Evolutionary conservation across 2,797 vertebrate genomes (phyloP).

Genomic region (Lagorchestes hirsutus): DNA sequence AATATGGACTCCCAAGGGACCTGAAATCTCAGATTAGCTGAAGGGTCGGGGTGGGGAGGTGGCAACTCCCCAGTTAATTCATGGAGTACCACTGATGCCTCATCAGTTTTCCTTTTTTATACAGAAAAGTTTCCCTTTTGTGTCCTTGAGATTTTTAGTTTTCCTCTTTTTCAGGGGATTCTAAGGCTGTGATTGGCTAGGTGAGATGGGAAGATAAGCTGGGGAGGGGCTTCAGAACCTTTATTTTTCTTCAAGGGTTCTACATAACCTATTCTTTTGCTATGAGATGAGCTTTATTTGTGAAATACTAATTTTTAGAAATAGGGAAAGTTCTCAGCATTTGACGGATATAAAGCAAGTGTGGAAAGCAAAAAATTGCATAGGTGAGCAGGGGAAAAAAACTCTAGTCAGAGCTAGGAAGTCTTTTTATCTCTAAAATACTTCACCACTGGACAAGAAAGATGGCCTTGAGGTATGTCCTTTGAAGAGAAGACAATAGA

Average conservation of each 20-base stretch:
- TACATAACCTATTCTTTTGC: background rate
- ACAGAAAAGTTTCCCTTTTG: background rate
- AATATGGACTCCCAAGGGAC: background rate
- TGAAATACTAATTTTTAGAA: background rate
- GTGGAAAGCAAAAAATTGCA: background rate
- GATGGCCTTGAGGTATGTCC: background rate
- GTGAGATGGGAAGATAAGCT: background rate
- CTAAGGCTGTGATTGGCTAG: background rate
- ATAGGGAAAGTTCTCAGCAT: background rate
- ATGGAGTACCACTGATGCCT: background rate
- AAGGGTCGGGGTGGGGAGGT: background rate
- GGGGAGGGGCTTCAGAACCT: background rate
- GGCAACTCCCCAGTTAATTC: background rate
- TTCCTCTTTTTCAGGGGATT: background rate
- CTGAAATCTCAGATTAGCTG: background rate
- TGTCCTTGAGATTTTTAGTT: background rate
- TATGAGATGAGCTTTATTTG: background rate
- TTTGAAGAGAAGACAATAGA: slow-evolving; percentile 3
- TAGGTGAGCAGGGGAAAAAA: background rate
- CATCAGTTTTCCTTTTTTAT: background rate
- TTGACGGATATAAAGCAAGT: background rate
- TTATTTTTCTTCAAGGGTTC: background rate
- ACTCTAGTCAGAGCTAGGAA: background rate
- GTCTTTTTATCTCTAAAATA: background rate
- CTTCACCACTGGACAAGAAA: background rate